These are phyloP conservation scores for Gallinago solitaria DNA, from an alignment of 2,797 vertebrate genomes.

Conservation along the genomic window DNA sequence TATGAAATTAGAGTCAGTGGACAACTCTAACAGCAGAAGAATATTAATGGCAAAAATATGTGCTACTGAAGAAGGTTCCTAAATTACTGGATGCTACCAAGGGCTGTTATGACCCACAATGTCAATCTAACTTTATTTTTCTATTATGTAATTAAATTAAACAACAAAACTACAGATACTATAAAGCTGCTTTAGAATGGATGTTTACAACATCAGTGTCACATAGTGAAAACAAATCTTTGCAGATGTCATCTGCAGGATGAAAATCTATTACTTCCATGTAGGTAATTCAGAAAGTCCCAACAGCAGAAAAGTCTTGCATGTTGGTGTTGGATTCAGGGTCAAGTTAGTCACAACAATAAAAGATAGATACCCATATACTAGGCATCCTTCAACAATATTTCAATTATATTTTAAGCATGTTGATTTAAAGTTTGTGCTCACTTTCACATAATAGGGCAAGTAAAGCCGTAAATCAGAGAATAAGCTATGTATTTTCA, in stretches of 20 bases:
- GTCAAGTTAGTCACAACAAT: neutral
- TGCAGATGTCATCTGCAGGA: neutral
- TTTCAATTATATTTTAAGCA: neutral
- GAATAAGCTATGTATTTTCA: neutral
- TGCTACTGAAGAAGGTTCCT: neutral
- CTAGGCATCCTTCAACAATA: neutral
- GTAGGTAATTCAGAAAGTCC: neutral
- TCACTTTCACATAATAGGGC: neutral
- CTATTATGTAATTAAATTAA: neutral
- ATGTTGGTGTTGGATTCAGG: neutral
- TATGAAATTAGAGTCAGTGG: neutral
- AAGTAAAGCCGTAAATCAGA: neutral
- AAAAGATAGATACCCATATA: neutral
- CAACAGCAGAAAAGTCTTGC: neutral
- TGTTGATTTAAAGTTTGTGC: neutral
- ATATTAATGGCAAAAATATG: neutral
- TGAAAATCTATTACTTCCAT: neutral
- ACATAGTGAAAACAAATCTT: neutral
- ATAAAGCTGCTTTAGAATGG: neutral
- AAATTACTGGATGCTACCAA: neutral
- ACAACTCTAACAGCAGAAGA: neutral
- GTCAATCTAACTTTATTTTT: neutral
- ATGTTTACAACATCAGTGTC: neutral
- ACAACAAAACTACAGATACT: neutral
- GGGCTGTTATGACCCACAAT: neutral